phyloP scores from a whole-genome alignment of 2,797 vertebrate species.

The Phalloptychus januarius region DNA sequence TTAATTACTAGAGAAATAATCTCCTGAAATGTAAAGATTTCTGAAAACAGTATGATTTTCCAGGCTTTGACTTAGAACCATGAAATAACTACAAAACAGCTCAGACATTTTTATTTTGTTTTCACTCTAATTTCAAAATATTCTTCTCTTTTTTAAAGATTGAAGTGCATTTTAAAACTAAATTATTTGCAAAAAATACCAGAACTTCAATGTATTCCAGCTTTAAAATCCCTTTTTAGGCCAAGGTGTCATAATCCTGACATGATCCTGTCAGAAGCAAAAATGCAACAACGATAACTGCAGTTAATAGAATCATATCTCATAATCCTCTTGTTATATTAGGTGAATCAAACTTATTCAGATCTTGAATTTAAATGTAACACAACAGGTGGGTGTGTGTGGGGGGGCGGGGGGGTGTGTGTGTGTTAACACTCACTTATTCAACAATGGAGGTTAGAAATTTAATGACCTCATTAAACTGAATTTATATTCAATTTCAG shows the following conservation, averaged over 20 bases:
- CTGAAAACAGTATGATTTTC: neutral
- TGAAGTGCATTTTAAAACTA: neutral
- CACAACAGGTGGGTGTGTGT: neutral
- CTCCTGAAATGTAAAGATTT: neutral
- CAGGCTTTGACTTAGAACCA: neutral
- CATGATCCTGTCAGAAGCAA: neutral
- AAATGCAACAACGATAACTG: neutral
- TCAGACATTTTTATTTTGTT: neutral
- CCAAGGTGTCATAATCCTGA: neutral
- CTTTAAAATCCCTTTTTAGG: neutral
- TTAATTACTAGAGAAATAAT: neutral
- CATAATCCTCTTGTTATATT: neutral
- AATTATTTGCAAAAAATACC: neutral
- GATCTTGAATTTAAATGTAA: neutral
- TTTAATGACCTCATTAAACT: neutral
- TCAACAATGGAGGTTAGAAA: neutral
- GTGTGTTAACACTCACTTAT: neutral
- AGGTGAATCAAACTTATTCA: neutral
- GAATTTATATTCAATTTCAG: neutral
- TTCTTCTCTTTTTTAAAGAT: neutral
- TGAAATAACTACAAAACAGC: neutral
- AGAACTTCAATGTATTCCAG: neutral
- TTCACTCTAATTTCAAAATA: neutral
- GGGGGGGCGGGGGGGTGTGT: too few relatives aligned
- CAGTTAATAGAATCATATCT: neutral